Base-by-base conservation (phyloP, 1,140 invertebrate genomes). In the Diprion similis region DNA sequence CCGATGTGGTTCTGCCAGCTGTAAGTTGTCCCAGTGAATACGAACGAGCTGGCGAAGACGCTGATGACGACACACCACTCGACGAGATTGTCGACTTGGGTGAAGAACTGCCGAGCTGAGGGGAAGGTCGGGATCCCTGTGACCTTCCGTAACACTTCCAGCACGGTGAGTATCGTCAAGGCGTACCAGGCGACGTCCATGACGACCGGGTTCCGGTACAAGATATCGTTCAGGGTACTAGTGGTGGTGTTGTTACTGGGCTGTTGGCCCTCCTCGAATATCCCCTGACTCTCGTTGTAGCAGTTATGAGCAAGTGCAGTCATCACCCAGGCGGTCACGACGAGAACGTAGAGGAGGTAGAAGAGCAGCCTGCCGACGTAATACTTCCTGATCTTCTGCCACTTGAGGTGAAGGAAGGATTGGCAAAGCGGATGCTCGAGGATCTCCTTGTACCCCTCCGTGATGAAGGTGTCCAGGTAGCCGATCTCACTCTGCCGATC, bases 341-440 rank as follows among this genome's bases (percentile, higher is more conserved):
- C 93, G 13, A 95, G 82, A 72, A 95, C 93, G 80, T 95, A 95
- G 64, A 94, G 90, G 71, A 95, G 91, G 83, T 94, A 95, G 79
- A 96, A 92, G 66, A 96, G 89, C 72, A 96, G 86, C 73, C 94
- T 89, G 1, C 92, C 93, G 8, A 95, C 92, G 80, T 96, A 96
- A 81, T 95, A 96, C 84, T 95, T 94, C n/a, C 95, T 89, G 76
- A 97, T 95, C 83, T 95, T 95, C 77, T 95, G 92, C 95, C 95
- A 97, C 83, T 96, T 96, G 15, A 96, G 90, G 80, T 95, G 92
- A 0, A 96, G 84, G 84, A 96, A 96, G 0, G 94, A 94, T 7
- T 94, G 94, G 79, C 94, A 95, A 0, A 96, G 81, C 0, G 95
- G 95, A 89, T 96, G 95, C 70, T 94, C 89, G 0, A 96, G 83